A percentile compares a stretch with the other conserved stretches of the same genome.
Conservation (phyloP, 2,888 invertebrate species). For the Neoscelio sp. region DNA sequence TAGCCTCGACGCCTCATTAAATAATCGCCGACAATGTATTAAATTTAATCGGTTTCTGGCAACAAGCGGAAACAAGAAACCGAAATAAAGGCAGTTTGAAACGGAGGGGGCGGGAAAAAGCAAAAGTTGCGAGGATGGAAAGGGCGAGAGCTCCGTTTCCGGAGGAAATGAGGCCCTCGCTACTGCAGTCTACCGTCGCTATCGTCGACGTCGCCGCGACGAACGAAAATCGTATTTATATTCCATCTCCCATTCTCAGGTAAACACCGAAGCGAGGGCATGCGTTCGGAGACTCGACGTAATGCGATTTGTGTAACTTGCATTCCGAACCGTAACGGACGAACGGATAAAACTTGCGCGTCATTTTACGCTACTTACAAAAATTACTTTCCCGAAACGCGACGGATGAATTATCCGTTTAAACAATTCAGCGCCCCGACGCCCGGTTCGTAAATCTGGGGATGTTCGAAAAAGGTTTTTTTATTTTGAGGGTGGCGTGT, state of each 20-base stretch:
- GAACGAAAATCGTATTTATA: slow-evolving; percentile 80
- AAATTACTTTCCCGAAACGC: slow-evolving; percentile 18
- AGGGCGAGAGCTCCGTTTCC: slow-evolving; percentile 78
- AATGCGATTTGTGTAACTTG: slow-evolving; percentile 66
- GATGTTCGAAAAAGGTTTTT: too few species aligned
- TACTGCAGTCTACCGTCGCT: slow-evolving; percentile 64
- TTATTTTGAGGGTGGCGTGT: too few species aligned
- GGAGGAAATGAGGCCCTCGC: slow-evolving; percentile 81
- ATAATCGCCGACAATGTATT: slow-evolving; percentile 76
- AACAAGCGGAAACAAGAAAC: slow-evolving; percentile 46
- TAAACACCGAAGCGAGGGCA: slow-evolving; percentile 71
- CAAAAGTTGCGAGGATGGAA: slow-evolving; percentile 30
- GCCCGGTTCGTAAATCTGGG: too few species aligned
- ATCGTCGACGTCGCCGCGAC: slow-evolving; percentile 66
- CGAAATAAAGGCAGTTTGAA: slow-evolving; percentile 24
- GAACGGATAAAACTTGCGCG: slow-evolving; percentile 2
- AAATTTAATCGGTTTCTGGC: slow-evolving; percentile 78
- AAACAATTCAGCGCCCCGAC: too few species aligned
- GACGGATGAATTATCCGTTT: neutral
- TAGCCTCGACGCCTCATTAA: slow-evolving; percentile 59
- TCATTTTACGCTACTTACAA: slow-evolving; percentile 37
- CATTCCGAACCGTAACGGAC: slow-evolving; percentile 50
- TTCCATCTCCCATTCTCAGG: slow-evolving; percentile 78
- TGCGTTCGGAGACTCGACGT: slow-evolving; percentile 43
- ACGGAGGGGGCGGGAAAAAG: slow-evolving; percentile 12